These are phyloP conservation scores for Aramus guarauna DNA, from an alignment of 2,113 vertebrate species.

Conservation along the genomic window DNA sequence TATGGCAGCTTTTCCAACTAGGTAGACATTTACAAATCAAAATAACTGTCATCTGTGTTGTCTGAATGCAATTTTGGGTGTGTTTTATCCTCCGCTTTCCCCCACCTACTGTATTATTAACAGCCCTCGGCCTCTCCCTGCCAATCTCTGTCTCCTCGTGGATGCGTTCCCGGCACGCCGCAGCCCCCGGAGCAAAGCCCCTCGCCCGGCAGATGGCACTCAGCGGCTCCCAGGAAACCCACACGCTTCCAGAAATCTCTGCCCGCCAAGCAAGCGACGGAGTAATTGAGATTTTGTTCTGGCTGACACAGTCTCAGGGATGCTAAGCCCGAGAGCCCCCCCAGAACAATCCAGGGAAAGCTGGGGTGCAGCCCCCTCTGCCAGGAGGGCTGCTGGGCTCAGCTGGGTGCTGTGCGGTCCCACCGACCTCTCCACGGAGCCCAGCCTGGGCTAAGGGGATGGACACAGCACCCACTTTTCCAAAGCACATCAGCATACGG, in stretches of 20 bases:
- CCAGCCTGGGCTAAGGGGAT: neutral
- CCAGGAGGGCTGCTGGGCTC: neutral
- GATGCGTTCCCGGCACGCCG: neutral
- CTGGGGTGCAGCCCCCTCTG: neutral
- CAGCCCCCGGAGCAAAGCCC: neutral
- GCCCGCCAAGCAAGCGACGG: neutral
- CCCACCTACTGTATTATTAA: conserved; percentile 37
- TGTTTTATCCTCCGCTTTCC: conserved; percentile 30
- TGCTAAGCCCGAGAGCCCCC: neutral
- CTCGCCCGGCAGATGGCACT: conserved; percentile 38
- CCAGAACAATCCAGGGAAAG: neutral
- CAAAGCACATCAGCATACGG: neutral
- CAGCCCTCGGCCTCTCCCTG: conserved; percentile 5
- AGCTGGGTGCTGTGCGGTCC: neutral
- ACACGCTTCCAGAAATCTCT: neutral
- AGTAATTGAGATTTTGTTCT: neutral
- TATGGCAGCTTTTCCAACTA: conserved; percentile 60
- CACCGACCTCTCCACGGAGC: neutral
- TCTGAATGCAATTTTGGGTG: conserved; percentile 47
- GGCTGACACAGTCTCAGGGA: neutral
- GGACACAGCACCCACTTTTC: neutral
- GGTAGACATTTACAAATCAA: conserved; percentile 73
- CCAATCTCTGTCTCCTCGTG: neutral
- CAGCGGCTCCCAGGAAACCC: neutral
- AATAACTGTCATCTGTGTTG: conserved; percentile 67